Percentiles rank a stretch among this genome's conserved stretches.
These are phyloP conservation scores for Antheraea assamensis DNA, from an alignment of 2,888 invertebrate genomes.

Conservation along the genomic window DNA sequence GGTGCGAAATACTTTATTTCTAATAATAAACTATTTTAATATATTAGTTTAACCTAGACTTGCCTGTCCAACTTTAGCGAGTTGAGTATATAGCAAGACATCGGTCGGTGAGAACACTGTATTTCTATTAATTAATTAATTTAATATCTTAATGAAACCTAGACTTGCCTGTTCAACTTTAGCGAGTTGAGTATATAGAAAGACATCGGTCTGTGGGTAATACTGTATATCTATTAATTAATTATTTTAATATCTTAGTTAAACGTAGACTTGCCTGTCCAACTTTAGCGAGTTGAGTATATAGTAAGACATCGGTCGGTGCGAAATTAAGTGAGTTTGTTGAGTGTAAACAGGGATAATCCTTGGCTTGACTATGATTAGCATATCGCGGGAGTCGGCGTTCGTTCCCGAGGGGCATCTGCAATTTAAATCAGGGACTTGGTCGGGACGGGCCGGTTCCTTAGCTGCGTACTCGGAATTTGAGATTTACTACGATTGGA, in stretches of 20 bases:
- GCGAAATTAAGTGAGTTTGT: constrained; percentile 82
- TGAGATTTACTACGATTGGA: constrained; percentile 79
- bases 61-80: constrained; percentile 30
- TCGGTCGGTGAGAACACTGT: constrained; percentile 75
- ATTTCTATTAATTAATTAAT: no score
- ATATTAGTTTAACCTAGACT: constrained; percentile 30
- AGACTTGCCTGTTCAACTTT: no score
- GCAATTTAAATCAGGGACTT: constrained; percentile 81
- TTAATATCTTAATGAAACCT: no score
- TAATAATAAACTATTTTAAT: constrained; percentile 22
- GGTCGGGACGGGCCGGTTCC: constrained; percentile 75
- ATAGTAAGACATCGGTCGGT: constrained; percentile 72
- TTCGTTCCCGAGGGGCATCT: constrained; percentile 74
- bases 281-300: constrained; percentile 52
- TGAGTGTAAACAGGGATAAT: constrained; percentile 83
- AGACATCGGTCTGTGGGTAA: constrained; percentile 75
- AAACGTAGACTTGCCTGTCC: constrained; percentile 27
- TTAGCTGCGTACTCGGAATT: constrained; percentile 76
- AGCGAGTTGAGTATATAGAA: no score
- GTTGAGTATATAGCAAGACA: constrained; percentile 70
- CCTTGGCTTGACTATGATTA: constrained; percentile 81
- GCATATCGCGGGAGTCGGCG: constrained; percentile 81
- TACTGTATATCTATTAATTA: no score
- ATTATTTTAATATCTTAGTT: constrained; percentile 31
- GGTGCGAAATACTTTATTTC: background rate